These are phyloP conservation scores for Capitella teleta DNA, from an alignment of 1,140 invertebrate genomes.

Conservation along the genomic window DNA sequence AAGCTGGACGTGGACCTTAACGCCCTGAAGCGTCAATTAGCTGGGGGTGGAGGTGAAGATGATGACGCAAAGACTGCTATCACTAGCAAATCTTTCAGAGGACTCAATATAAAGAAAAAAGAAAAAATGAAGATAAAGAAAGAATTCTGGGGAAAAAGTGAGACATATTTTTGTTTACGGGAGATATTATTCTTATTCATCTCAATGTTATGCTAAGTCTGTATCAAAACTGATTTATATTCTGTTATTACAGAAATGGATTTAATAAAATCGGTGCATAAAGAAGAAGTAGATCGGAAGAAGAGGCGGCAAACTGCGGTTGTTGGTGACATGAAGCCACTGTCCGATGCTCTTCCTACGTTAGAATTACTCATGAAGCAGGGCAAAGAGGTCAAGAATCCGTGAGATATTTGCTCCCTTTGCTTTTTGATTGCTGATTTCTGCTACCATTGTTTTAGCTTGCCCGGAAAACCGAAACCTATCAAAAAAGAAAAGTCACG, in stretches of 20 bases:
- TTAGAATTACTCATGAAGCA: conserved; percentile 31
- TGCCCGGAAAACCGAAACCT: too few relatives aligned
- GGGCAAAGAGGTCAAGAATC: neutral
- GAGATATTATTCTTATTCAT: neutral
- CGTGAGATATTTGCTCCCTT: too few relatives aligned
- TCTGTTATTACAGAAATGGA: conserved; percentile 22
- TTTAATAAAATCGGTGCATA: conserved; percentile 4
- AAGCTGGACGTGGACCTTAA: conserved; percentile 17
- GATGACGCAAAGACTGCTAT: conserved; percentile 21
- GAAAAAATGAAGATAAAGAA: conserved; percentile 29
- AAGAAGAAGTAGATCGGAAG: conserved; percentile 25
- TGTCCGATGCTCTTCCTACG: conserved; percentile 32
- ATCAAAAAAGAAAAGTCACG: too few relatives aligned
- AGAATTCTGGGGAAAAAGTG: conserved; percentile 30
- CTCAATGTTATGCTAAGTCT: neutral
- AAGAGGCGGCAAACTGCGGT: conserved; percentile 23
- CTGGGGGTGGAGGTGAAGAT: conserved; percentile 23
- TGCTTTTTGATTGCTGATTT: neutral
- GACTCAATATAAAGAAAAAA: conserved; percentile 31
- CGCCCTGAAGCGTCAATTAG: conserved; percentile 20
- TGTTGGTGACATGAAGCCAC: conserved; percentile 27
- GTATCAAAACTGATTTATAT: neutral
- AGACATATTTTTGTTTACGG: conserved; percentile 9
- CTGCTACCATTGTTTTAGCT: neutral
- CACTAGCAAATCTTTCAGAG: conserved; percentile 30